Conservation (phyloP, 2,888 invertebrate species). For the Sthenelais limicola region DNA sequence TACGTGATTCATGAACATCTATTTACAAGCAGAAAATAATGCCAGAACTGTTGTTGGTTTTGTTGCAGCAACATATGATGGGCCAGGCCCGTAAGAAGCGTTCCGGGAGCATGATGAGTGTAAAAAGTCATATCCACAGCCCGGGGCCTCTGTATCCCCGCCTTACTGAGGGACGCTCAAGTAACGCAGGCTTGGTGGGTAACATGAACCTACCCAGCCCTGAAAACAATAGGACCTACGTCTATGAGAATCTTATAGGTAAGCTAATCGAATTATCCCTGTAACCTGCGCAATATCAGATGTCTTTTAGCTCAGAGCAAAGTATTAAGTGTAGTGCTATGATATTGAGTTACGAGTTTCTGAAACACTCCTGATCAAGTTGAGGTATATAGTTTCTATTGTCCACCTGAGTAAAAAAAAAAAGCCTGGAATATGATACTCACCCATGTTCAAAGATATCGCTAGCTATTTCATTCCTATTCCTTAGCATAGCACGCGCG, state of each 20-base stretch:
- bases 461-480: too few relatives aligned
- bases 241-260: slow-evolving; percentile 84
- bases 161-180: slow-evolving; percentile 78
- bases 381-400: too few relatives aligned
- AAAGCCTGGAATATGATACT: too few relatives aligned
- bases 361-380: too few relatives aligned
- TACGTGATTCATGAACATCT: too few relatives aligned
- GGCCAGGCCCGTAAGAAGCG: slow-evolving; percentile 77
- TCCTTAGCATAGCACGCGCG: too few relatives aligned
- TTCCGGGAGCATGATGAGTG: slow-evolving; percentile 91
- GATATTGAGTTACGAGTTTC: too few relatives aligned
- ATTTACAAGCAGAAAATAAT: too few relatives aligned
- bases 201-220: slow-evolving; percentile 90
- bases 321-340: too few relatives aligned
- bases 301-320: not conserved
- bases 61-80: slow-evolving; percentile 6
- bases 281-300: not conserved
- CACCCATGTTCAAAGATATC: too few relatives aligned
- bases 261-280: slow-evolving; percentile 49
- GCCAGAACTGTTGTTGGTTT: too few relatives aligned
- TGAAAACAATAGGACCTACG: slow-evolving; percentile 89
- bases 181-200: slow-evolving; percentile 86
- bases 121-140: slow-evolving; percentile 89
- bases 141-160: slow-evolving; percentile 8
- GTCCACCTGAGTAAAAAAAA: too few relatives aligned